Evolutionary conservation across 2,113 vertebrate species (phyloP).

Genomic region (Pterocles burchelli): DNA sequence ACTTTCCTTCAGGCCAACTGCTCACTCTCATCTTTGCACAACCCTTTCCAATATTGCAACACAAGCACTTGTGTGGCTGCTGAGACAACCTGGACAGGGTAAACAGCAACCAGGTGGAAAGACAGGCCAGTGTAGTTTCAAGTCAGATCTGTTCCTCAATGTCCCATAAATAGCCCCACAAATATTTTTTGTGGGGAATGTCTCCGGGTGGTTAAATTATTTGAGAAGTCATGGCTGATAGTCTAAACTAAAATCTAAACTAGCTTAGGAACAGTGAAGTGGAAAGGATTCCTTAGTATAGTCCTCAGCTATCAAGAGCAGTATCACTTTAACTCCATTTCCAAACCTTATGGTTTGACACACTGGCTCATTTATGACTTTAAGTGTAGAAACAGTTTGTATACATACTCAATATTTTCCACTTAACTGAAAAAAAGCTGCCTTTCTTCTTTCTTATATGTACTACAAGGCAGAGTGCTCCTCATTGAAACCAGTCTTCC

Average conservation of each 20-base stretch:
- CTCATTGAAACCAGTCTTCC: neutral
- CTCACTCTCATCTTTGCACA: neutral
- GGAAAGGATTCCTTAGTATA: neutral
- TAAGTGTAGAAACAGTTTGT: neutral
- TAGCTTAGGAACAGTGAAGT: neutral
- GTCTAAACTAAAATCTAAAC: neutral
- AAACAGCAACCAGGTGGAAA: neutral
- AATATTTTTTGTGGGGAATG: neutral
- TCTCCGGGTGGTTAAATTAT: neutral
- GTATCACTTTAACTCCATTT: neutral
- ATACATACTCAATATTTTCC: neutral
- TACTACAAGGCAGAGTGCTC: fast-evolving
- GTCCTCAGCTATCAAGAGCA: neutral
- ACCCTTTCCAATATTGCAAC: neutral
- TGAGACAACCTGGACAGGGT: neutral
- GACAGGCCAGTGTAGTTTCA: neutral
- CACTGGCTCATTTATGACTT: neutral
- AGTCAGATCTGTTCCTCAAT: neutral
- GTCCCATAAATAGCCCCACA: neutral
- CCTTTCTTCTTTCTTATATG: neutral
- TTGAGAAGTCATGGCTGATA: neutral
- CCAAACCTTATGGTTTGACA: neutral
- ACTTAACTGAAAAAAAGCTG: neutral
- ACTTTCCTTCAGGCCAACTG: neutral
- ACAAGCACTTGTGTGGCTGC: neutral